Evolutionary conservation across 2,797 vertebrate species (phyloP).

Genomic region (Notoglanidium macrostoma): DNA sequence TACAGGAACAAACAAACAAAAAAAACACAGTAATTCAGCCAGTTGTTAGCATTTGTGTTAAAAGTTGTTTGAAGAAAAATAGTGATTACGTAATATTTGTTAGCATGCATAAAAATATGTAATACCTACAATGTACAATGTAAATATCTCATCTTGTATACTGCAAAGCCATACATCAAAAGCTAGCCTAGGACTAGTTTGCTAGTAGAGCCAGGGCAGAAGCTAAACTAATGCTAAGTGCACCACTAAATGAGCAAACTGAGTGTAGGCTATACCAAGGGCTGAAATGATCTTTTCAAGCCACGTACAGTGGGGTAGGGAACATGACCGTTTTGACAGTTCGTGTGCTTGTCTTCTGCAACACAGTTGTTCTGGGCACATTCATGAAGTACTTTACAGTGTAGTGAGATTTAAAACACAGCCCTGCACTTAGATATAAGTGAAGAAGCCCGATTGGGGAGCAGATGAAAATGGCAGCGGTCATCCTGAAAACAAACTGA

Average conservation of each 20-base stretch:
- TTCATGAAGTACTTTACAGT: neutral
- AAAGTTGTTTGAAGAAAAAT: neutral
- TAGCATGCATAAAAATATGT: neutral
- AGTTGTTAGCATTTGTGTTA: neutral
- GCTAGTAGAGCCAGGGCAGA: too few species aligned
- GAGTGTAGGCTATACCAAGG: neutral
- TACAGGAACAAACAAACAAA: neutral
- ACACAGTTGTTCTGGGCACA: neutral
- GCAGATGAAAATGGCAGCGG: conserved; percentile 20
- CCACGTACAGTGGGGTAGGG: neutral
- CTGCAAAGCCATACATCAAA: neutral
- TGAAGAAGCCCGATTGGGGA: neutral
- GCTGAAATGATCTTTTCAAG: neutral
- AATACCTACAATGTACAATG: neutral
- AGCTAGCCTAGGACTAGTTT: neutral
- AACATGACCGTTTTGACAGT: too few species aligned
- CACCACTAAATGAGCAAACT: neutral
- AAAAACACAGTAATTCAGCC: neutral
- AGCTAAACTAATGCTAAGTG: neutral
- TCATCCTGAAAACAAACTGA: conserved; percentile 15
- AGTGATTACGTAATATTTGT: neutral
- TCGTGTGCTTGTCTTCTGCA: neutral
- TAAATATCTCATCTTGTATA: neutral
- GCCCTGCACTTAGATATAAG: neutral
- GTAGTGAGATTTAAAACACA: neutral